Conservation (phyloP, 2,888 invertebrate genomes). For the Ormyrus nitidulus region DNA sequence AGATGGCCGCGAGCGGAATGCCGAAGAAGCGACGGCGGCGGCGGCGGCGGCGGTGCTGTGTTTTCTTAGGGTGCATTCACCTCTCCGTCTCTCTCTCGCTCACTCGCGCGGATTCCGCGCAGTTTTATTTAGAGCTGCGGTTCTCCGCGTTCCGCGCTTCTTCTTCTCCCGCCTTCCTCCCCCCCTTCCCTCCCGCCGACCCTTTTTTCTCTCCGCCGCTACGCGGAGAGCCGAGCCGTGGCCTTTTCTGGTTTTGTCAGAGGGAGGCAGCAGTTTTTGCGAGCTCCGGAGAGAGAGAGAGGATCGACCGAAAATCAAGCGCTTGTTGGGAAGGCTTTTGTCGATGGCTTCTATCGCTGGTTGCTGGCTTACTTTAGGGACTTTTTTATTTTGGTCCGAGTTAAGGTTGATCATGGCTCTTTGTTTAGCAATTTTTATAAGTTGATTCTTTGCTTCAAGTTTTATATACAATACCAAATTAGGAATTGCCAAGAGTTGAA, state of each 20-base stretch:
- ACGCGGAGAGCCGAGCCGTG: no score
- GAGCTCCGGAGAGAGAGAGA: neutral
- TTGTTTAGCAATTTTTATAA: no score
- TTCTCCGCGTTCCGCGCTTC: neutral
- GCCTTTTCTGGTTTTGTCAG: no score
- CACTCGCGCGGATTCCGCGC: conserved; percentile 58
- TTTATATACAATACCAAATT: no score
- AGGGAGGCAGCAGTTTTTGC: neutral
- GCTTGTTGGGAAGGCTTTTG: no score
- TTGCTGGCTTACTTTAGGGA: no score
- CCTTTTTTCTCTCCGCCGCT: neutral
- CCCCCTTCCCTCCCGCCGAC: neutral
- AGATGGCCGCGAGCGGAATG: conserved; percentile 48
- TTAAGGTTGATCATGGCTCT: no score
- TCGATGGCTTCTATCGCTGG: no score
- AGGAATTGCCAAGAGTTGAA: no score
- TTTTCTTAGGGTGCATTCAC: conserved; percentile 63
- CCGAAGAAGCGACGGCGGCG: conserved; percentile 19
- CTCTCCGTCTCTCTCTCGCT: conserved; percentile 55
- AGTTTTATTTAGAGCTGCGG: conserved; percentile 63
- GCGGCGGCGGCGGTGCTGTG: conserved; percentile 6
- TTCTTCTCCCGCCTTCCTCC: neutral
- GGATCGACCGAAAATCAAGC: no score
- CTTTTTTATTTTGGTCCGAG: no score
- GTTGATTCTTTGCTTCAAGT: no score